Conservation (phyloP, 1,140 invertebrate species). For the Globodera rostochiensis region DNA sequence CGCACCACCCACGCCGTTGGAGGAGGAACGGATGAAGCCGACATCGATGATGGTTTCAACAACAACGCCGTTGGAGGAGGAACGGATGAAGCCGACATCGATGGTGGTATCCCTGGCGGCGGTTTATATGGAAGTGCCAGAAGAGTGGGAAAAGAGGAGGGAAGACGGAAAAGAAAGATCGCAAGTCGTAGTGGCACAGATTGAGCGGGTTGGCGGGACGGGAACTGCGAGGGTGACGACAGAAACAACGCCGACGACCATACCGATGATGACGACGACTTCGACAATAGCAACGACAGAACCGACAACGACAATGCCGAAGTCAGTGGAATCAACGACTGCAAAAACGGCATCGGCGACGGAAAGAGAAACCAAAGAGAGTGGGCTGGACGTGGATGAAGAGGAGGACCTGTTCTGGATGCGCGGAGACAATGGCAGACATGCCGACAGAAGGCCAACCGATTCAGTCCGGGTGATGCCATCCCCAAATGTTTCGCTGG, state of each 20-base stretch:
- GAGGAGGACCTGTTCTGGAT: constrained; percentile 10
- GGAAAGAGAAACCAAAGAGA: neutral
- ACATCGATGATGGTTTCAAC: neutral
- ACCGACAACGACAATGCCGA: neutral
- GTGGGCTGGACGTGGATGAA: neutral
- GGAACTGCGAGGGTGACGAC: neutral
- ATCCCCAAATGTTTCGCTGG: neutral
- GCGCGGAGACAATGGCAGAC: neutral
- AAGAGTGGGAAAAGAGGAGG: neutral
- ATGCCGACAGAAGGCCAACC: neutral
- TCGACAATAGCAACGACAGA: neutral
- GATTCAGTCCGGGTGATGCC: neutral
- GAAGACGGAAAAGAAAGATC: neutral
- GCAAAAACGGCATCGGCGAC: neutral
- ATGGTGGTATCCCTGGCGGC: neutral
- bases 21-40: neutral
- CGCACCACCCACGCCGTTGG: neutral
- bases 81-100: neutral
- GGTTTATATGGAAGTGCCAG: neutral
- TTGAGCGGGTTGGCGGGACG: neutral
- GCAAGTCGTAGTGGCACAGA: neutral
- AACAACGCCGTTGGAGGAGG: neutral
- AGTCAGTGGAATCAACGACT: neutral
- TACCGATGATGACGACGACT: neutral
- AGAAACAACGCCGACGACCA: neutral